Conservation (phyloP, 2,113 vertebrate species). For the Lepisosteus oculatus region DNA sequence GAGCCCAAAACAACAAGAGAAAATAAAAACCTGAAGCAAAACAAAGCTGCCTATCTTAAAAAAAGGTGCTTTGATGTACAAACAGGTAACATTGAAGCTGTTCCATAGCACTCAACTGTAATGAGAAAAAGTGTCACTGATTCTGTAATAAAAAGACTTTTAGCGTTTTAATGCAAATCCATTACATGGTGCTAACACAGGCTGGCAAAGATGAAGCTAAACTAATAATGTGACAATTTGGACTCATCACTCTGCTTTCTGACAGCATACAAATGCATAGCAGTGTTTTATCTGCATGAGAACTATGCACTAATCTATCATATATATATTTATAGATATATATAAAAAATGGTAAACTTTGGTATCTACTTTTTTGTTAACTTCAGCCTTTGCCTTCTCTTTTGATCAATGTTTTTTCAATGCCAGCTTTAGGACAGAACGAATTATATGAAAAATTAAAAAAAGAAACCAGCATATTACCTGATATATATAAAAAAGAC, state of each 20-base stretch:
- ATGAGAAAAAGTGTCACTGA: slow-evolving; percentile 74
- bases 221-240: slow-evolving; percentile 70
- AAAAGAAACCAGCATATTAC: slow-evolving; percentile 96
- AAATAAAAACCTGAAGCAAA: no score
- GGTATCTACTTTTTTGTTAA: slow-evolving; percentile 84
- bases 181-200: slow-evolving; percentile 91
- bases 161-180: slow-evolving; percentile 82
- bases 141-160: slow-evolving; percentile 73
- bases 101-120: slow-evolving; percentile 77
- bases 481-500: slow-evolving; percentile 75
- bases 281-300: slow-evolving; percentile 95
- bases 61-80: slow-evolving; percentile 76
- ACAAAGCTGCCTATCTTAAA: no score
- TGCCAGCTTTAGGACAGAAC: slow-evolving; percentile 90
- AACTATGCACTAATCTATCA: slow-evolving; percentile 95
- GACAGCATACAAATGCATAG: slow-evolving; percentile 84
- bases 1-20: slow-evolving; percentile 6
- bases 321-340: slow-evolving; percentile 29
- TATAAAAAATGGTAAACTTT: slow-evolving; percentile 73
- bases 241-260: slow-evolving; percentile 85
- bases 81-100: slow-evolving; percentile 85
- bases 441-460: slow-evolving; percentile 74
- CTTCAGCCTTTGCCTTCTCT: slow-evolving; percentile 89
- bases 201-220: slow-evolving; percentile 78
- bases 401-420: slow-evolving; percentile 77